phyloP scores from a whole-genome alignment of 1,140 invertebrate genomes.

The Drosophila athabasca region DNA sequence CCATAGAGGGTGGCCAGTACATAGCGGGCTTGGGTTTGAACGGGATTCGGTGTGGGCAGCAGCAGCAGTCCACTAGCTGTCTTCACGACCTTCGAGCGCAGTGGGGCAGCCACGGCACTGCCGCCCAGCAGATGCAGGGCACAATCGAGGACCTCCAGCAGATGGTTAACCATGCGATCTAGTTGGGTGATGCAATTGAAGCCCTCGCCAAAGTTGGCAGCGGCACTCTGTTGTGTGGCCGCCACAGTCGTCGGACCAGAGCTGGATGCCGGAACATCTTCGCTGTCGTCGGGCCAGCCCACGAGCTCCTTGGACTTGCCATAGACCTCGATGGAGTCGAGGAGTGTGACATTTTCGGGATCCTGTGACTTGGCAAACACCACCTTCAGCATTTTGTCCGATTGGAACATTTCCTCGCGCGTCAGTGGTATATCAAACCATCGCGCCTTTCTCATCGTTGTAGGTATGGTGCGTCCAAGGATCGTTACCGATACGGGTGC shows the following conservation, averaged over 20 bases:
- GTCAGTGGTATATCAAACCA: slow-evolving; percentile 98
- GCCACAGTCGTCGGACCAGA: slow-evolving; percentile 23
- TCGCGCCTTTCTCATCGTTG: slow-evolving; percentile 90
- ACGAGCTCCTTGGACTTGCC: slow-evolving; percentile 98
- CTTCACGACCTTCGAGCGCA: slow-evolving; percentile 87
- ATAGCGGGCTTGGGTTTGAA: slow-evolving; percentile 91
- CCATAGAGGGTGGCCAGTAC: slow-evolving; percentile 92
- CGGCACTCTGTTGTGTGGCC: slow-evolving; percentile 10
- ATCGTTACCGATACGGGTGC: slow-evolving; percentile 89
- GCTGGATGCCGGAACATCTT: slow-evolving; percentile 87
- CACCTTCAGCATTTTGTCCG: slow-evolving; percentile 96
- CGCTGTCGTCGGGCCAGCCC: slow-evolving; percentile 98
- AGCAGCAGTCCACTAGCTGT: slow-evolving; percentile 92
- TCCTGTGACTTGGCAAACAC: slow-evolving; percentile 96
- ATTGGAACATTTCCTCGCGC: slow-evolving; percentile 95
- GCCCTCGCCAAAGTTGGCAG: slow-evolving; percentile 68
- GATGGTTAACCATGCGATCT: slow-evolving; percentile 88
- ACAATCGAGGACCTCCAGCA: slow-evolving; percentile 91
- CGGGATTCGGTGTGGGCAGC: slow-evolving; percentile 90
- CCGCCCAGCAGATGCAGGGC: slow-evolving; percentile 84
- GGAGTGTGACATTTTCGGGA: slow-evolving; percentile 94
- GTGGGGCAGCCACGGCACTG: slow-evolving; percentile 74
- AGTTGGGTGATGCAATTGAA: slow-evolving; percentile 77
- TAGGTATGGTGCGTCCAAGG: slow-evolving; percentile 92
- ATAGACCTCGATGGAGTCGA: slow-evolving; percentile 96